A percentile compares a stretch with the other conserved stretches of the same genome.
Evolutionary conservation across 2,888 invertebrate species (phyloP).

Genomic region (Vesta saturnalis): DNA sequence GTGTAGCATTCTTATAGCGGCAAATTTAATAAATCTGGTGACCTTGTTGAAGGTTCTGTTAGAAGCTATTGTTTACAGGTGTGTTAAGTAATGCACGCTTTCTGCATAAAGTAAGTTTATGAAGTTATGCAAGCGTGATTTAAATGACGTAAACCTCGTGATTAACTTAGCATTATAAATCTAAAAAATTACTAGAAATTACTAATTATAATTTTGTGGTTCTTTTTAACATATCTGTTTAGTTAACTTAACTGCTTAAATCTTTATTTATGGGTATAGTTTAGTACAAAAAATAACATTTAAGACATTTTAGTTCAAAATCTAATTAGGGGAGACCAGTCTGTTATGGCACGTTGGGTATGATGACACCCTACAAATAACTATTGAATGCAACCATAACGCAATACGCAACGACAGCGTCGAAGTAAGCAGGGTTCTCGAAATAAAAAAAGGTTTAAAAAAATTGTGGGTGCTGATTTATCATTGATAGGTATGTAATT

Average conservation of each 20-base stretch:
- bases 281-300: too few species aligned
- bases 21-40: neutral
- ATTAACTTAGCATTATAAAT: neutral
- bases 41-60: slow-evolving; percentile 1
- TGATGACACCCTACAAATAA: too few species aligned
- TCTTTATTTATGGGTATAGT: too few species aligned
- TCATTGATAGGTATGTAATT: neutral
- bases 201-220: too few species aligned
- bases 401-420: slow-evolving; percentile 1
- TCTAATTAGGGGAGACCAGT: too few species aligned
- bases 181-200: too few species aligned
- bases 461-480: slow-evolving; percentile 5
- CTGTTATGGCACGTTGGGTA: too few species aligned
- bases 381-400: too few species aligned
- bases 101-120: slow-evolving; percentile 2
- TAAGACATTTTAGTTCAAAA: too few species aligned
- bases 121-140: neutral
- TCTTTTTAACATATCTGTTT: too few species aligned
- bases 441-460: neutral
- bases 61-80: neutral
- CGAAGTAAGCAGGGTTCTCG: slow-evolving; percentile 1
- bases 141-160: neutral
- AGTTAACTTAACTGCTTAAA: too few species aligned
- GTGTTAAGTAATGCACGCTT: slow-evolving; percentile 3
- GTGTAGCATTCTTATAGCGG: too few species aligned